phyloP scores from a whole-genome alignment of 2,797 vertebrate species.

The Mycteria americana region DNA sequence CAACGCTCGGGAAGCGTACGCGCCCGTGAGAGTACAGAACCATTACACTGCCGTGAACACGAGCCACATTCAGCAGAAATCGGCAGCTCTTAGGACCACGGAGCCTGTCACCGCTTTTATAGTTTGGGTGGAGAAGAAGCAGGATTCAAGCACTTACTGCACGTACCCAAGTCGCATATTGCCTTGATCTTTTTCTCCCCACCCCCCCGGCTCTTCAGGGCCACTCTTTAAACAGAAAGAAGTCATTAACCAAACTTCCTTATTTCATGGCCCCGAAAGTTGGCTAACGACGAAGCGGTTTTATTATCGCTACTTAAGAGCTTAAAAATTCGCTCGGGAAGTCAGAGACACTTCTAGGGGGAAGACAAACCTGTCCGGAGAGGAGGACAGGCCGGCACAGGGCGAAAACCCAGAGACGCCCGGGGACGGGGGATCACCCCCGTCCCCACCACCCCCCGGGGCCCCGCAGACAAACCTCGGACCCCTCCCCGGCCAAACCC shows the following conservation, averaged over 20 bases:
- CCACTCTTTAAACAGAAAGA: slow-evolving; percentile 58
- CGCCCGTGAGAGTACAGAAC: neutral
- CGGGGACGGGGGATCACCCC: neutral
- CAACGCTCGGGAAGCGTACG: neutral
- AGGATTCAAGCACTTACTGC: slow-evolving; percentile 53
- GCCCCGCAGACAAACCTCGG: neutral
- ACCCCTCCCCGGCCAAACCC: neutral
- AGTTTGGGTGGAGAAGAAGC: slow-evolving; percentile 53
- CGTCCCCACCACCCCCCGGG: neutral
- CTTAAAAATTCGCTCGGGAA: slow-evolving; percentile 6
- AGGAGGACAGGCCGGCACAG: neutral
- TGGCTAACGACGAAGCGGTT: slow-evolving; percentile 29
- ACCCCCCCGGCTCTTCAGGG: neutral
- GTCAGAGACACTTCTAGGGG: slow-evolving; percentile 1
- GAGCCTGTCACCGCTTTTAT: slow-evolving; percentile 51
- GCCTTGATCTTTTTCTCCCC: slow-evolving; percentile 49
- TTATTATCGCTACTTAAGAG: slow-evolving; percentile 47
- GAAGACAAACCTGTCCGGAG: neutral
- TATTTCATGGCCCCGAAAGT: slow-evolving; percentile 50
- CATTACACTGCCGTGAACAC: slow-evolving; percentile 13
- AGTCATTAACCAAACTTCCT: slow-evolving; percentile 61
- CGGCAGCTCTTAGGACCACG: slow-evolving; percentile 33
- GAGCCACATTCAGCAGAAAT: slow-evolving; percentile 53
- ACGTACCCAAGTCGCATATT: slow-evolving; percentile 57
- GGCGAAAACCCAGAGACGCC: neutral